Evolutionary conservation across 2,797 vertebrate species (phyloP).

Genomic region (Acanthopagrus latus): DNA sequence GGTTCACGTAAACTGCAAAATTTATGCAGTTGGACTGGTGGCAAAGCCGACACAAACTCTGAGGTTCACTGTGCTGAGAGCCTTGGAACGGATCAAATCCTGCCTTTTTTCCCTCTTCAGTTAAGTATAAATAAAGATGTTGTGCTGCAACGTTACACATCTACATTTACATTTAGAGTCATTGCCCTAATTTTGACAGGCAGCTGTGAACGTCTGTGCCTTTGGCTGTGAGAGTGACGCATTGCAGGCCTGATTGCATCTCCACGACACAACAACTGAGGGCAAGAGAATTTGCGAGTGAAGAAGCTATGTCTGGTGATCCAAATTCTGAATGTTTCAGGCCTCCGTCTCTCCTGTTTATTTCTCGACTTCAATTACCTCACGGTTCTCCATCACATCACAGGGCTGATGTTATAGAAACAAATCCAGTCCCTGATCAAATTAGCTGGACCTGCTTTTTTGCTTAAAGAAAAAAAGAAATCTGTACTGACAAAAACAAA

Average conservation of each 20-base stretch:
- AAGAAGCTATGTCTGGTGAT: conserved; percentile 14
- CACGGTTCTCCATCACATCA: neutral
- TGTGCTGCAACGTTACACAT: conserved; percentile 38
- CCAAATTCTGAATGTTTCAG: conserved; percentile 13
- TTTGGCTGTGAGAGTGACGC: conserved; percentile 64
- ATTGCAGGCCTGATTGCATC: conserved; percentile 67
- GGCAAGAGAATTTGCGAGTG: conserved; percentile 24
- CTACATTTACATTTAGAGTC: conserved; percentile 51
- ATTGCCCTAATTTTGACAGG: conserved; percentile 67
- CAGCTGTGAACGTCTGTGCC: conserved; percentile 67
- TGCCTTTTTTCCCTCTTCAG: conserved; percentile 7
- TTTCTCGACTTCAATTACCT: neutral
- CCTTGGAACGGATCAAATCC: neutral
- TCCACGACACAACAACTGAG: conserved; percentile 37
- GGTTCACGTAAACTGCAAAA: neutral
- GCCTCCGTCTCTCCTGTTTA: neutral
- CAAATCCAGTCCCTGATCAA: neutral
- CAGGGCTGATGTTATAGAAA: conserved; percentile 20
- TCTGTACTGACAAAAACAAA: conserved; percentile 4
- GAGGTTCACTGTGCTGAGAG: conserved; percentile 4
- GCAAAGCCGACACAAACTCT: conserved; percentile 14
- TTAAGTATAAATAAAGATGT: conserved; percentile 13
- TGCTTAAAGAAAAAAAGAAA: neutral
- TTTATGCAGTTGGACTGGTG: conserved; percentile 6
- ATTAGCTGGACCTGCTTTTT: neutral